Evolutionary conservation across 1,140 invertebrate genomes (phyloP), one percentile per base, ranked within the genome.

Genomic region (Triops cancriformis): DNA sequence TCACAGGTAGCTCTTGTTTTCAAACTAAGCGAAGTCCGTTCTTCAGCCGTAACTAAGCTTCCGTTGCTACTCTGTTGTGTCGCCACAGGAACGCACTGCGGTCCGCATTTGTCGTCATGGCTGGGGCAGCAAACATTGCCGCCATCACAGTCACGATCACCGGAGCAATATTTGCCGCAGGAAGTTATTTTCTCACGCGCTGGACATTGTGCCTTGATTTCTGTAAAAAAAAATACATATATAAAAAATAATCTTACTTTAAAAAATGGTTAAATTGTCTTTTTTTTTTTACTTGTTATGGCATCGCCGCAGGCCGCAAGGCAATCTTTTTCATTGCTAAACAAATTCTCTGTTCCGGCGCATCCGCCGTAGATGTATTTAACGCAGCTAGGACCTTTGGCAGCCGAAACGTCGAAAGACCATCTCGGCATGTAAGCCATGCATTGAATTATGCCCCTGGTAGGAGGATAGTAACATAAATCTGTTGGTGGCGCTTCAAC

Each of bases 321-420:
- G 78, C 84, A 84, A 23, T 81, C 80, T 26, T 82, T 80, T 14
- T 76, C 41, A 37, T 77, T 81, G 12, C 78, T 41, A 79, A 85
- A 85, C 64, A 81, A 80, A 77, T 85, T 85, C 9, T 79, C 81
- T 77, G 85, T 85, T 18, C 83, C 83, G 0, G 81, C 80, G 78
- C 84, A 85, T 3, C 85, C 84, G 42, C 83, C 81, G 79, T 84
- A 85, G 23, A 79, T 76, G 73, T 81, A 81, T 28, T 76, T 41
- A 28, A 79, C 37, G 75, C 81, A 81, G 75, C 80, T 10, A 11
- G 37, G 51, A 18, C 77, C 77, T 37, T 43, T 10, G 26, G 27
- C 23, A 6, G 73, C 26, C 26, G 28, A 31, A 41, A 23, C 18
- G 73, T 79, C 74, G 45, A 75, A 79, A 27, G 79, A 79, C 72